Conservation (phyloP, 2,113 vertebrate species). For the Erythrocebus patas region DNA sequence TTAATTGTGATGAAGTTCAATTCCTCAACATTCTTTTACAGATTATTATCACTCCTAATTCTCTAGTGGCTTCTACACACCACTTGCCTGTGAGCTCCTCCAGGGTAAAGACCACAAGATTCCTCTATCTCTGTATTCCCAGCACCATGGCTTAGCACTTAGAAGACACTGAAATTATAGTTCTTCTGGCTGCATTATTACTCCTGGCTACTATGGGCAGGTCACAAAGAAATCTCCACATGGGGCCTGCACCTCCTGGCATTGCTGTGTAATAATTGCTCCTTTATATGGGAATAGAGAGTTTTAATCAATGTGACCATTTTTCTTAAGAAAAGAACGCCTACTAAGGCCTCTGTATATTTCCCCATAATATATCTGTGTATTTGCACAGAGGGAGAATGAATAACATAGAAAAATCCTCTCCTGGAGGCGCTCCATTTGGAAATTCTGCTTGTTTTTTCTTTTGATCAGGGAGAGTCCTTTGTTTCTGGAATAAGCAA, state of each 20-base stretch:
- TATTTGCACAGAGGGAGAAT: not conserved
- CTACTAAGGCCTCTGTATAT: not conserved
- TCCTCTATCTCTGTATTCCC: not conserved
- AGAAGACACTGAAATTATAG: not conserved
- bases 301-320: not conserved
- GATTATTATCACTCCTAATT: not conserved
- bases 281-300: not conserved
- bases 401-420: not conserved
- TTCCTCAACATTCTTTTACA: not conserved
- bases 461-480: not conserved
- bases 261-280: not conserved
- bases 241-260: not conserved
- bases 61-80: not conserved
- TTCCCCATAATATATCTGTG: not conserved
- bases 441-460: not conserved
- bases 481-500: not conserved
- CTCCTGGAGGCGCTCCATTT: not conserved
- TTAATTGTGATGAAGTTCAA: not conserved
- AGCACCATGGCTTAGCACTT: not conserved
- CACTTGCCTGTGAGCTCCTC: not conserved
- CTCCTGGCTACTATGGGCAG: not conserved
- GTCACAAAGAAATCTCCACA: not conserved
- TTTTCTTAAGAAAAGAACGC: constrained; percentile 30
- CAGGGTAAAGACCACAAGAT: not conserved
- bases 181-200: not conserved